A percentile compares a stretch with the other conserved stretches of the same genome.
phyloP scores from a whole-genome alignment of 2,797 vertebrate genomes.

The Synanceia verrucosa region DNA sequence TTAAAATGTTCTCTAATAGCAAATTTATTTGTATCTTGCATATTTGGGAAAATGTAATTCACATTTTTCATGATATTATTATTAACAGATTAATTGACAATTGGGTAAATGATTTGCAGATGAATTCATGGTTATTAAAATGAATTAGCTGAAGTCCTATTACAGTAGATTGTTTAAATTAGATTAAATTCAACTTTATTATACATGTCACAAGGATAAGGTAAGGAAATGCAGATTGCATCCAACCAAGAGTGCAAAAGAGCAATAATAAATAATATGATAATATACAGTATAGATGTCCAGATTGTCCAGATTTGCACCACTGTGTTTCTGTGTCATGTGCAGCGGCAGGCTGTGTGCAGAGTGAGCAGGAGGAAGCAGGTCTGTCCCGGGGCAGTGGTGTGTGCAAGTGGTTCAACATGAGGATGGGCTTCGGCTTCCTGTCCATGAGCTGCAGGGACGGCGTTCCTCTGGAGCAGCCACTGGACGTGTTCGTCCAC shows the following conservation, averaged over 20 bases:
- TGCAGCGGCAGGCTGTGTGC: slow-evolving; percentile 66
- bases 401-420: slow-evolving; percentile 95
- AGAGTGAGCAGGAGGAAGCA: slow-evolving; percentile 76
- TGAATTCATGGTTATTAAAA: background rate
- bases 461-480: slow-evolving; percentile 82
- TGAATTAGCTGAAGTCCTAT: background rate
- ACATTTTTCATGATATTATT: too few species aligned
- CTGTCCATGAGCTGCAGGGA: slow-evolving; percentile 91
- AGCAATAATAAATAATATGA: too few species aligned
- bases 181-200: too few species aligned
- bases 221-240: too few species aligned
- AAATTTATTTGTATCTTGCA: too few species aligned
- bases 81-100: background rate
- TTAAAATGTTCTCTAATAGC: too few species aligned
- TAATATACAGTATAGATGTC: too few species aligned
- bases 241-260: too few species aligned
- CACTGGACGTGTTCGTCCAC: slow-evolving; percentile 94
- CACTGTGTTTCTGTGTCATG: background rate
- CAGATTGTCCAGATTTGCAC: too few species aligned
- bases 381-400: slow-evolving; percentile 84
- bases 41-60: background rate
- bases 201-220: too few species aligned
- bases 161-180: too few species aligned
- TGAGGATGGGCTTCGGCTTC: slow-evolving; percentile 95
- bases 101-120: background rate